Base-by-base conservation (phyloP, 2,888 invertebrate genomes). In the Digitonthophagus gazella region DNA sequence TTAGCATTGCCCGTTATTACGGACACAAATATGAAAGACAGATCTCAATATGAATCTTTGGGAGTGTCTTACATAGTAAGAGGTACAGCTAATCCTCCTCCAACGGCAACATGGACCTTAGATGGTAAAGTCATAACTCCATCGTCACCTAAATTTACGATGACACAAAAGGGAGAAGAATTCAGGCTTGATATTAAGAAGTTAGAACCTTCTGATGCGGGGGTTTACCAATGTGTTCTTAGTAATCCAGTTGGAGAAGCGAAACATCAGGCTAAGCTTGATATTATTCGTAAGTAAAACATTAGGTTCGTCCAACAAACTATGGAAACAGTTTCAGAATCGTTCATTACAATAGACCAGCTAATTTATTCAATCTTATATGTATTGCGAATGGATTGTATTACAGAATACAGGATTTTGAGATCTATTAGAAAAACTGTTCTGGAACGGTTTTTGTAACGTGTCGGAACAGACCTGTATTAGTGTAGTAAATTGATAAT, bases 171-270 rank as follows among this genome's bases (percentile, higher is more conserved):
- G 22, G 91, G 91, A 20, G 91, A 93, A 72, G 84, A 88, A 63
- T 93, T 91, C 79, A 90, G 89, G 76, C 82, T 97, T 73, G 90
- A 90, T 75, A 88, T 97, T 55, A 87, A 87, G 64, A 89, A 89
- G 67, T 86, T 92, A 0, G 86, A 88, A 68, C 79, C 90, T 75
- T 86, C 86, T 6, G 96, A 96, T 80, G 90, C 89, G n/a, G 94
- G 93, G 6, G 85, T 89, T 69, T 97, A 95, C 85, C 90, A 92
- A 75, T 93, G 94, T 70, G 89, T 91, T 71, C 86, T 97, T 66
- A 88, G 88, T 76, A 97, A 97, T 81, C 90, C 92, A 77, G 86
- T 93, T 64, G 97, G 97, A 66, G 92, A 93, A 80, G 90, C 91
- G 71, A 86, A 87, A 64, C 86, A 89, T 71, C 88, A 91, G 77